These are phyloP conservation scores for Tiphia femorata DNA, from an alignment of 2,888 invertebrate species.

Conservation along the genomic window DNA sequence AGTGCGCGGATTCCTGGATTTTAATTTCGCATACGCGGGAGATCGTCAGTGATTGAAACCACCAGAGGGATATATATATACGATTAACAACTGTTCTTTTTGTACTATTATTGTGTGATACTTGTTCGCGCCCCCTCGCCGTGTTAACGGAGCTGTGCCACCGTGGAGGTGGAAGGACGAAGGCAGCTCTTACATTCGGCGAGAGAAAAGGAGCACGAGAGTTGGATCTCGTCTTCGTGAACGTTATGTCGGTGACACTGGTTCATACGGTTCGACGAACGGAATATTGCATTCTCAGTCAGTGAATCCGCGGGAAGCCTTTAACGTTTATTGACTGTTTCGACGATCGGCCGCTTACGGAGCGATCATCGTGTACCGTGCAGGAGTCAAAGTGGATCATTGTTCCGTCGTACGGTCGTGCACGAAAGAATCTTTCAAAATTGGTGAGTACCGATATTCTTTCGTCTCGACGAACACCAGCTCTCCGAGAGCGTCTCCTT, in stretches of 20 bases:
- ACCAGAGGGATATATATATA: too few relatives aligned
- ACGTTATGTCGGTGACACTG: slow-evolving; percentile 33
- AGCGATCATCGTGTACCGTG: not conserved
- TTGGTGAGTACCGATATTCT: slow-evolving; percentile 59
- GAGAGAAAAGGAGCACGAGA: too few relatives aligned
- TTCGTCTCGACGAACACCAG: not conserved
- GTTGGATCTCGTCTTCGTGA: too few relatives aligned
- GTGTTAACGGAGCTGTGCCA: too few relatives aligned
- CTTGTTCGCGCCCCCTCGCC: not conserved
- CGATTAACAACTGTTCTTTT: not conserved
- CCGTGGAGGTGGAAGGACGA: not conserved
- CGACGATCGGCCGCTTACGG: slow-evolving; percentile 15
- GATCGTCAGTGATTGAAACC: not conserved
- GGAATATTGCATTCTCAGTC: slow-evolving; percentile 19
- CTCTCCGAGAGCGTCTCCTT: not conserved
- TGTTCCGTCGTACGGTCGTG: slow-evolving; percentile 46
- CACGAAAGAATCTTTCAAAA: slow-evolving; percentile 59
- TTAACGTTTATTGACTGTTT: slow-evolving; percentile 10
- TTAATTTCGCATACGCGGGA: not conserved
- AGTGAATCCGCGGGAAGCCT: slow-evolving; percentile 30
- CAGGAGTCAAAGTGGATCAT: slow-evolving; percentile 59
- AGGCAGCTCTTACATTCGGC: not conserved
- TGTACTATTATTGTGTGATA: not conserved
- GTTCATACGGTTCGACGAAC: slow-evolving; percentile 36
- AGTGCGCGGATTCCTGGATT: not conserved